phyloP scores from a whole-genome alignment of 2,888 invertebrate genomes.

The Apamea crenata region DNA sequence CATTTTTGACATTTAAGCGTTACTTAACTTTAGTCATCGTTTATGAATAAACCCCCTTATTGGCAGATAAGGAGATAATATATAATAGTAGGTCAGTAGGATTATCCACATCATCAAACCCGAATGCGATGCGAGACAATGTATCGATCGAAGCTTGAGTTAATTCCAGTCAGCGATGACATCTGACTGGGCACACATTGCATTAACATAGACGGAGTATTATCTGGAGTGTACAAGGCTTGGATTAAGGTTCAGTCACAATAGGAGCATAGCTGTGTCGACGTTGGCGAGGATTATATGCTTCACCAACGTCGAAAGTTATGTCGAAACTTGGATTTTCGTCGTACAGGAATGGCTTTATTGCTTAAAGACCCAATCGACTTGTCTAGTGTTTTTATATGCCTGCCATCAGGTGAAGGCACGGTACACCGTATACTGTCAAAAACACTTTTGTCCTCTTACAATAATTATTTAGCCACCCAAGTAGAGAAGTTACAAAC shows the following conservation, averaged over 20 bases:
- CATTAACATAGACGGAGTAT: slow-evolving; percentile 19
- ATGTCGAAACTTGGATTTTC: background rate
- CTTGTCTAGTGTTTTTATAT: background rate
- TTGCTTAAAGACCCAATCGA: background rate
- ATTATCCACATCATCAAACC: slow-evolving; percentile 20
- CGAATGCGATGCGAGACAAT: slow-evolving; percentile 38
- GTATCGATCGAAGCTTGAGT: slow-evolving; percentile 54
- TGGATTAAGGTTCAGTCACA: background rate
- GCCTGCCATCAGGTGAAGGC: background rate
- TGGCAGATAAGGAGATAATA: background rate
- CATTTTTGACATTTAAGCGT: too few species aligned
- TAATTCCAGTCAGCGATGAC: slow-evolving; percentile 54
- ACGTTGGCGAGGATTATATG: background rate
- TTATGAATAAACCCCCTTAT: too few species aligned
- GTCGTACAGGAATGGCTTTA: background rate
- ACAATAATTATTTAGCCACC: background rate
- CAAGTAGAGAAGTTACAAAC: background rate
- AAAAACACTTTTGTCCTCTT: background rate
- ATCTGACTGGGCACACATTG: slow-evolving; percentile 14
- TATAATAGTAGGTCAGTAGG: background rate
- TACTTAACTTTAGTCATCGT: too few species aligned
- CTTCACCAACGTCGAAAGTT: slow-evolving; percentile 4
- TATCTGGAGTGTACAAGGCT: slow-evolving; percentile 1
- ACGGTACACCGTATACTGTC: background rate
- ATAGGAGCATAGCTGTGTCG: background rate